Percentiles rank a stretch among this genome's conserved stretches.
These are phyloP conservation scores for Phalacrocorax carbo DNA, from an alignment of 2,113 vertebrate species.

Conservation along the genomic window DNA sequence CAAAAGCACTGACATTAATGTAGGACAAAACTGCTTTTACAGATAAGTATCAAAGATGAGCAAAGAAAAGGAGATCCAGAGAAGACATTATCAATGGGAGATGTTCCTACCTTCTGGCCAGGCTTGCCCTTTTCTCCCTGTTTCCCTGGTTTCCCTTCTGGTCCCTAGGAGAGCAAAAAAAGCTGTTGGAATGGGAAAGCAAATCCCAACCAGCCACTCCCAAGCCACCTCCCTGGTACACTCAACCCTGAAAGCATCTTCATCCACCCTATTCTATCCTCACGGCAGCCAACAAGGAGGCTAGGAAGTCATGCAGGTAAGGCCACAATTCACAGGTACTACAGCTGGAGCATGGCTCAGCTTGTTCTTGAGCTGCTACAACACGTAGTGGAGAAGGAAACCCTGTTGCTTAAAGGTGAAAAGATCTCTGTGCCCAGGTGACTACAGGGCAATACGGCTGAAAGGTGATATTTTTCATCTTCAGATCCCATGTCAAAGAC, in stretches of 20 bases:
- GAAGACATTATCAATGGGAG: background rate
- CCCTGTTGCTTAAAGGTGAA: background rate
- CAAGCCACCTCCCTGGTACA: background rate
- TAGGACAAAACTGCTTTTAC: background rate
- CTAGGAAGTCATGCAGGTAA: background rate
- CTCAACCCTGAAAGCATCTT: background rate
- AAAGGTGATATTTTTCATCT: background rate
- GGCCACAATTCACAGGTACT: background rate
- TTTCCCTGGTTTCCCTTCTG: slow-evolving; percentile 93
- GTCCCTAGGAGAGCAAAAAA: slow-evolving; percentile 77
- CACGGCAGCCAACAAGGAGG: background rate
- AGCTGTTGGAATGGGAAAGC: background rate
- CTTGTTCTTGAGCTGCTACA: background rate
- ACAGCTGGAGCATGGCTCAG: background rate
- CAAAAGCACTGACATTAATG: background rate
- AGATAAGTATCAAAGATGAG: background rate
- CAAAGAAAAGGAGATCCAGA: background rate
- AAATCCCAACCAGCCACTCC: background rate
- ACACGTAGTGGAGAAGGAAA: background rate
- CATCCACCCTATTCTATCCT: background rate
- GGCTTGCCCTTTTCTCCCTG: slow-evolving; percentile 89
- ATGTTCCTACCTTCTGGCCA: slow-evolving; percentile 86
- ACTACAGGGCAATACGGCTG: background rate
- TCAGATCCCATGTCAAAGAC: background rate
- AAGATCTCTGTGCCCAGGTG: background rate